Percentiles rank a stretch among this genome's conserved stretches.
Evolutionary conservation across 2,888 invertebrate genomes (phyloP).

Genomic region (Scelioninae gen. 2): DNA sequence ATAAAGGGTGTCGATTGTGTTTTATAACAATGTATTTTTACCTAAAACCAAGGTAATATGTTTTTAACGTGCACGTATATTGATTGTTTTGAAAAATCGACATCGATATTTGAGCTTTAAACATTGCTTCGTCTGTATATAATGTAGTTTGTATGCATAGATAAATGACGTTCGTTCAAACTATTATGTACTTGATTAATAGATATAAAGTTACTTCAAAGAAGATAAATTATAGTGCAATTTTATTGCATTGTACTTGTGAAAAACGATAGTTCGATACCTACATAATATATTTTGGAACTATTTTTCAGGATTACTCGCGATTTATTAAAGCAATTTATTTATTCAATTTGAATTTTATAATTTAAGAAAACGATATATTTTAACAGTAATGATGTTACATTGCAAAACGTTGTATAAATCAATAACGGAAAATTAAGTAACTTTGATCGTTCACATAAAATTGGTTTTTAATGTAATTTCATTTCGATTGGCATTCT

Average conservation of each 20-base stretch:
- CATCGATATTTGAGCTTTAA: neutral
- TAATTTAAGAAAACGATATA: too few species aligned
- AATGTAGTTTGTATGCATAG: neutral
- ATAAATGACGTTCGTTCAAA: neutral
- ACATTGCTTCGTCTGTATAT: neutral
- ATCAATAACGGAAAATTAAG: constrained; percentile 7
- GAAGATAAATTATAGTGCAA: too few species aligned
- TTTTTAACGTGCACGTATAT: neutral
- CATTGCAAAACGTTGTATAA: neutral
- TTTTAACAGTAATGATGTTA: too few species aligned
- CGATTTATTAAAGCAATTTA: too few species aligned
- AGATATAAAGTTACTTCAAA: too few species aligned
- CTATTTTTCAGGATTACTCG: too few species aligned
- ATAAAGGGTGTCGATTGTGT: constrained; percentile 14
- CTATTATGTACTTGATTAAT: too few species aligned
- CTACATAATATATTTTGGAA: too few species aligned
- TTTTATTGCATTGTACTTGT: too few species aligned
- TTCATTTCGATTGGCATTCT: constrained; percentile 17
- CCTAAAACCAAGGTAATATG: neutral
- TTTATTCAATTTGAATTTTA: too few species aligned
- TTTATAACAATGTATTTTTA: constrained; percentile 23
- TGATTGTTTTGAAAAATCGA: neutral
- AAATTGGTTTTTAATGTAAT: constrained; percentile 29
- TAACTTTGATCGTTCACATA: neutral
- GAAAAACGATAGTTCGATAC: too few species aligned